Evolutionary conservation across 2,797 vertebrate genomes (phyloP).

Genomic region (Clangula hyemalis): DNA sequence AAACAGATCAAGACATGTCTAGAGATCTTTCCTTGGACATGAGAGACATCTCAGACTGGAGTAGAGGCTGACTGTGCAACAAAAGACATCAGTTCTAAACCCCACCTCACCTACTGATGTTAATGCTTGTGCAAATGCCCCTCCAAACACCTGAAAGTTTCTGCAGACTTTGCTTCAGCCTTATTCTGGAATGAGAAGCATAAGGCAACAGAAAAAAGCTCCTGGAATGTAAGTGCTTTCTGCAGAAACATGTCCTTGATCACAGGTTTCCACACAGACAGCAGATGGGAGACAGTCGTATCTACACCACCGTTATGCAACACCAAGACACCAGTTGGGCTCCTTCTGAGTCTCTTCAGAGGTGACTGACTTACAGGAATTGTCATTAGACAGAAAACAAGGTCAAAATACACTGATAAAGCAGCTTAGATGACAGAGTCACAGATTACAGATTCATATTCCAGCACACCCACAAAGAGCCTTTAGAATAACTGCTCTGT

Average conservation of each 20-base stretch:
- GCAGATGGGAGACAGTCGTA: neutral
- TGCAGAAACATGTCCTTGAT: neutral
- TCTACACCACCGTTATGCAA: neutral
- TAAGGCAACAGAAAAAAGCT: neutral
- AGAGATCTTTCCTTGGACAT: neutral
- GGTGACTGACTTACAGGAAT: neutral
- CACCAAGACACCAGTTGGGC: neutral
- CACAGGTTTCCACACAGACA: neutral
- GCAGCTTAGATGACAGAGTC: neutral
- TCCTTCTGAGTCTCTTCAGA: neutral
- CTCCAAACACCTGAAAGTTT: neutral
- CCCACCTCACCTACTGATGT: neutral
- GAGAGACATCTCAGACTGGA: neutral
- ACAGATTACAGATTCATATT: neutral
- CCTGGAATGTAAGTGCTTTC: neutral
- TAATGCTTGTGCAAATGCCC: neutral
- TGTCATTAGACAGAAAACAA: neutral
- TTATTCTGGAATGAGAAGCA: neutral
- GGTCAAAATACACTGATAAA: neutral
- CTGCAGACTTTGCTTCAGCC: neutral
- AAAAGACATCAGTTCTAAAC: neutral
- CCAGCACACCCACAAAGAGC: neutral
- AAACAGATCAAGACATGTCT: fast-evolving
- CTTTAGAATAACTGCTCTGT: neutral
- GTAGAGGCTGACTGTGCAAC: neutral